Percentiles rank a stretch among this genome's conserved stretches.
These are phyloP conservation scores for Willowsia nigromaculata DNA, from an alignment of 2,888 invertebrate species.

Conservation along the genomic window DNA sequence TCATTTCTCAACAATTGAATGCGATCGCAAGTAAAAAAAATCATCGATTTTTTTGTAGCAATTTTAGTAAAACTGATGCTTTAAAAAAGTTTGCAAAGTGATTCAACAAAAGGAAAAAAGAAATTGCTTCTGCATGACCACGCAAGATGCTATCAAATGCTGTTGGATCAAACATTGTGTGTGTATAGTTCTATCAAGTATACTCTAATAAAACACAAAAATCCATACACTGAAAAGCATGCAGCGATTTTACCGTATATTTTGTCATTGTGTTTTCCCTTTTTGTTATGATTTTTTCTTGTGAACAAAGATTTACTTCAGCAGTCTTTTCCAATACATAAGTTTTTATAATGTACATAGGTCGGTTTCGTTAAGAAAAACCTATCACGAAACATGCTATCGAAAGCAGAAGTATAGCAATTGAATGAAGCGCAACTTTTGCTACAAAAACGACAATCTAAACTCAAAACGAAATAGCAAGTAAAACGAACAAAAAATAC, in stretches of 20 bases:
- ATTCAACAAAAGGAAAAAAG: not conserved
- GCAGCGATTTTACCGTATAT: not conserved
- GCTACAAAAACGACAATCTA: not conserved
- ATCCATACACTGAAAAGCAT: not conserved
- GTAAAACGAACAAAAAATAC: not conserved
- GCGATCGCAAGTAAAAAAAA: too few relatives aligned
- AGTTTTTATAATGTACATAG: too few relatives aligned
- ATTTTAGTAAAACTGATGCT: not conserved
- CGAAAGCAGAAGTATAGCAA: too few relatives aligned
- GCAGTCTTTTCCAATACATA: not conserved
- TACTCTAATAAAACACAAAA: not conserved
- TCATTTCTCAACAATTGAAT: too few relatives aligned
- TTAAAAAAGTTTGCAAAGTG: constrained; percentile 19
- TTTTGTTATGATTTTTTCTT: not conserved
- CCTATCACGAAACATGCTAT: not conserved
- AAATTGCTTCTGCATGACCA: constrained; percentile 27
- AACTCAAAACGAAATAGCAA: not conserved
- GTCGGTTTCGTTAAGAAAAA: not conserved
- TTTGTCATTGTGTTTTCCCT: not conserved
- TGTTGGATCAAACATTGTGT: too few relatives aligned
- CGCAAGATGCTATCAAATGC: not conserved
- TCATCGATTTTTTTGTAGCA: not conserved
- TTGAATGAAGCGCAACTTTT: not conserved
- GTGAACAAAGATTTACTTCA: too few relatives aligned
- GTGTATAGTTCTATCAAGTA: too few relatives aligned